Evolutionary conservation across 2,888 invertebrate genomes (phyloP).

Genomic region (Dynastes maya): DNA sequence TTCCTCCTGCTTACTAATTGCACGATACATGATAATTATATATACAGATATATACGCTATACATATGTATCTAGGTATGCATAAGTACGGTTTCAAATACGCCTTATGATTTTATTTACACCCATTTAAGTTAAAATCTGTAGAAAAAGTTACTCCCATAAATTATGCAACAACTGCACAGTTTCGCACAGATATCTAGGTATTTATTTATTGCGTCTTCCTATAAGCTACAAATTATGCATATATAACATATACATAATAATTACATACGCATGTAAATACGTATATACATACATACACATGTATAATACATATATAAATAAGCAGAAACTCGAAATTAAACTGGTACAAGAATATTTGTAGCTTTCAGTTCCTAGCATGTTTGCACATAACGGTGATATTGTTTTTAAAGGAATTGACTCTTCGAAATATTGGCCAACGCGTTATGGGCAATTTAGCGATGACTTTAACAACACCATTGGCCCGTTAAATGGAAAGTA

Average conservation of each 20-base stretch:
- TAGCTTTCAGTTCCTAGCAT: background rate
- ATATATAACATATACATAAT: background rate
- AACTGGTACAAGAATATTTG: slow-evolving; percentile 10
- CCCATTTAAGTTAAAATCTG: slow-evolving; percentile 9
- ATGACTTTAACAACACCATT: background rate
- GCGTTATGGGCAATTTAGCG: background rate
- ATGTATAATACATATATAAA: background rate
- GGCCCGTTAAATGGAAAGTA: slow-evolving; percentile 8
- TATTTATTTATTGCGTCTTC: slow-evolving; percentile 11
- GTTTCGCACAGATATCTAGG: background rate
- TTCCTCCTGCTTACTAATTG: background rate
- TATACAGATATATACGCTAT: background rate
- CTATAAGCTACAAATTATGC: background rate
- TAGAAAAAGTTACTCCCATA: slow-evolving; percentile 7
- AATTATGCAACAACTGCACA: slow-evolving; percentile 5
- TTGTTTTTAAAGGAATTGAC: background rate
- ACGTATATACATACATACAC: background rate
- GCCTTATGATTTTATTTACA: slow-evolving; percentile 7
- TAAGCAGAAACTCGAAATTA: slow-evolving; percentile 1
- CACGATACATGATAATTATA: slow-evolving; percentile 1
- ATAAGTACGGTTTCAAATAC: background rate
- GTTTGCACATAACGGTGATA: background rate
- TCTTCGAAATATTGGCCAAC: background rate
- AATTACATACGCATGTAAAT: background rate
- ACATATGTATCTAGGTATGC: background rate